Conservation (phyloP, 2,888 invertebrate species). For the Cyrtodaria siliqua region DNA sequence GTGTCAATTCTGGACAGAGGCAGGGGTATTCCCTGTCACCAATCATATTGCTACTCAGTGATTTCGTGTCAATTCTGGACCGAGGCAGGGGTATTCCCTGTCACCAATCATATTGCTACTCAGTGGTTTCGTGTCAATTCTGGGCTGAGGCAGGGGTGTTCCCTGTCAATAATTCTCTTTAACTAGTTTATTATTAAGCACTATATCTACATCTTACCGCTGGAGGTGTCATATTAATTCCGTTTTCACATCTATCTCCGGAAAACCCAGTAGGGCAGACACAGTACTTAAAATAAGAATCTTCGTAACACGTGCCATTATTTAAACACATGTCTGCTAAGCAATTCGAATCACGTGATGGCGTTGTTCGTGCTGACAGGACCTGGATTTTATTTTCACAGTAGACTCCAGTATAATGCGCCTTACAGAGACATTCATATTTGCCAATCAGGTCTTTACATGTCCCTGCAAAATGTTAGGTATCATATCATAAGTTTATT, state of each 20-base stretch:
- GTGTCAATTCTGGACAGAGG: too few species aligned
- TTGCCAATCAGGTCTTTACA: constrained; percentile 47
- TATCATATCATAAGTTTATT: too few species aligned
- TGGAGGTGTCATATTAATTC: not conserved
- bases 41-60: too few species aligned
- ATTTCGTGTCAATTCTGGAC: too few species aligned
- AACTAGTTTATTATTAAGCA: too few species aligned
- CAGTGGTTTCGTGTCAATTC: too few species aligned
- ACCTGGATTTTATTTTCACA: constrained; percentile 21
- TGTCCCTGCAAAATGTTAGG: too few species aligned
- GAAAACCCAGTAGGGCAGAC: constrained; percentile 42
- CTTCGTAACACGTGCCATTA: constrained; percentile 47
- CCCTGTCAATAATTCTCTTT: too few species aligned
- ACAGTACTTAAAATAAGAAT: constrained; percentile 34
- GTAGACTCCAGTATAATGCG: constrained; percentile 13
- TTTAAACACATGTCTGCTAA: constrained; percentile 23
- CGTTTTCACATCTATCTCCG: constrained; percentile 38
- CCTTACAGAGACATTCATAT: constrained; percentile 36
- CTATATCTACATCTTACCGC: not conserved
- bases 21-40: too few species aligned
- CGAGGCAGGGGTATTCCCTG: too few species aligned
- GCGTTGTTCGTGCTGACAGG: constrained; percentile 22
- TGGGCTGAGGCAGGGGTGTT: too few species aligned
- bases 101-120: too few species aligned
- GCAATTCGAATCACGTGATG: constrained; percentile 33